These are phyloP conservation scores for Clarias laeviceps DNA, from an alignment of 2,797 vertebrate species.

Conservation along the genomic window DNA sequence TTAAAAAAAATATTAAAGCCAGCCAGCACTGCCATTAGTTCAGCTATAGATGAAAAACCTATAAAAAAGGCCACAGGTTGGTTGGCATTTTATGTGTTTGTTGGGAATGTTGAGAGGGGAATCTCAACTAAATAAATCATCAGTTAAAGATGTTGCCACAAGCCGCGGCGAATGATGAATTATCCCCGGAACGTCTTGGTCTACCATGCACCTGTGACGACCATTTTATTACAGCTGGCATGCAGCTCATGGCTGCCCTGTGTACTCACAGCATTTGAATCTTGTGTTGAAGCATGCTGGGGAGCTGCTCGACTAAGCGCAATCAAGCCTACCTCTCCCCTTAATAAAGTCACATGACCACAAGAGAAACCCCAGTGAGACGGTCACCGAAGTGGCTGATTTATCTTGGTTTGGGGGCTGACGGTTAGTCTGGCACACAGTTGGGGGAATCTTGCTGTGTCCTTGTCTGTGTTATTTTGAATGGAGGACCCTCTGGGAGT, in stretches of 20 bases:
- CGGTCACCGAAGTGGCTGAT: slow-evolving; percentile 32
- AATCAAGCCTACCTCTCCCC: slow-evolving; percentile 20
- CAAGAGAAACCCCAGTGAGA: slow-evolving; percentile 10
- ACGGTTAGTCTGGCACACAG: slow-evolving; percentile 20
- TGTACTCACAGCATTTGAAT: slow-evolving; percentile 27
- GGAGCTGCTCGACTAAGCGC: slow-evolving; percentile 7
- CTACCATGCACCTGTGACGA: slow-evolving; percentile 63
- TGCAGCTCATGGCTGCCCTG: slow-evolving; percentile 42
- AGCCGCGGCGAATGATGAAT: slow-evolving; percentile 65
- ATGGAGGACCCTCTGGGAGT: slow-evolving; percentile 62
- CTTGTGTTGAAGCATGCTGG: slow-evolving; percentile 8
- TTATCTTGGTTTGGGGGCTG: slow-evolving; percentile 54
- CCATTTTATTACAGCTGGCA: slow-evolving; percentile 66
- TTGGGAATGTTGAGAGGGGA: neutral
- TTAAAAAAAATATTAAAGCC: neutral
- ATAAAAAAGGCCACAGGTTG: slow-evolving; percentile 20
- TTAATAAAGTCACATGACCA: slow-evolving; percentile 43
- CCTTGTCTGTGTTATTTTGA: slow-evolving; percentile 63
- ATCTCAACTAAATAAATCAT: slow-evolving; percentile 53
- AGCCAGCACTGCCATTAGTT: neutral
- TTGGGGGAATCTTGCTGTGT: slow-evolving; percentile 42
- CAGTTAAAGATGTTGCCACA: slow-evolving; percentile 58
- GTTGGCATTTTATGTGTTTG: neutral
- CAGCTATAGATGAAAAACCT: slow-evolving; percentile 5
- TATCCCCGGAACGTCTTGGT: slow-evolving; percentile 57